These are phyloP conservation scores for Tetramorium simillimum DNA, from an alignment of 1,140 invertebrate species.

Conservation along the genomic window DNA sequence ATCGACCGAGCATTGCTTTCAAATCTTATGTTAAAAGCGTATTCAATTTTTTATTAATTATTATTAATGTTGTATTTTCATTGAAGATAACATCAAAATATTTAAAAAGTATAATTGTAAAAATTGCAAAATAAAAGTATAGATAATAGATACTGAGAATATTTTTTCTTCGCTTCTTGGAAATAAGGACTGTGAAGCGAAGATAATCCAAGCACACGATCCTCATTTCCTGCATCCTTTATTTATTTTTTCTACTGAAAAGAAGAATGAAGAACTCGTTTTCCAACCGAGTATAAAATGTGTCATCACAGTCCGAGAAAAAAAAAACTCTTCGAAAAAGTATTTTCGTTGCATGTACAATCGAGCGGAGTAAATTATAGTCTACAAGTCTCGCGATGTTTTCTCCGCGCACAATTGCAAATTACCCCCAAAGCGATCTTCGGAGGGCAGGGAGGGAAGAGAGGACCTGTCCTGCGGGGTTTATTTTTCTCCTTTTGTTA, in stretches of 20 bases:
- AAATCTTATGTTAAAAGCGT: not conserved
- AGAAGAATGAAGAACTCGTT: not conserved
- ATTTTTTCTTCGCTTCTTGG: not conserved
- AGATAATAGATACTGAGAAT: not conserved
- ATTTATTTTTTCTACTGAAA: slow-evolving; percentile 1
- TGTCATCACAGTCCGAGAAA: not conserved
- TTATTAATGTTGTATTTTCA: not conserved
- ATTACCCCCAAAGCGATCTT: slow-evolving; percentile 38
- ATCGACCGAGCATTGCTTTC: not conserved
- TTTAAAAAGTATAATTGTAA: not conserved
- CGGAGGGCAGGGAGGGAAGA: not conserved
- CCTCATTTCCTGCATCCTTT: not conserved
- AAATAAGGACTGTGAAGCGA: not conserved
- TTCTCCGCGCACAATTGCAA: slow-evolving; percentile 47
- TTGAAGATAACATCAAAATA: not conserved
- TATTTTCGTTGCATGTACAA: slow-evolving; percentile 31
- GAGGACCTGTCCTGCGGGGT: not conserved
- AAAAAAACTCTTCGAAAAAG: slow-evolving; percentile 11
- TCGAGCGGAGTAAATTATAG: slow-evolving; percentile 36
- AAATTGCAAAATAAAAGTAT: not conserved
- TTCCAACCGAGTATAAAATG: not conserved
- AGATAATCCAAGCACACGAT: not conserved
- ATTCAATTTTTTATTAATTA: not conserved
- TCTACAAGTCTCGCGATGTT: slow-evolving; percentile 22
- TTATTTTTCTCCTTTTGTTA: slow-evolving; percentile 42